Evolutionary conservation across 2,888 invertebrate species (phyloP).

Genomic region (Pristionchus japonicus): DNA sequence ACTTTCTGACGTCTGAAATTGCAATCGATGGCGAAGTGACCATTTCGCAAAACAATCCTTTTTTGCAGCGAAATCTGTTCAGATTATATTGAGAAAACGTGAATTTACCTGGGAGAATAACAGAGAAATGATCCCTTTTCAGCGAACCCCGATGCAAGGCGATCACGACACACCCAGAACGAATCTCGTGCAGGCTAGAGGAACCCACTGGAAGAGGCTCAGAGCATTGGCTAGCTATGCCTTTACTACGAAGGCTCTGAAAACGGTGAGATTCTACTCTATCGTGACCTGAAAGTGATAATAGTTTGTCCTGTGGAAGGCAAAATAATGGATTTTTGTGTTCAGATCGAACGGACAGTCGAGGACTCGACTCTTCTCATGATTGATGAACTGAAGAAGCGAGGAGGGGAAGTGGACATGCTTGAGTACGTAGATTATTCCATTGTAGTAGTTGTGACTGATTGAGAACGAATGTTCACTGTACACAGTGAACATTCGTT

Average conservation of each 20-base stretch:
- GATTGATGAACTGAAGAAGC: neutral
- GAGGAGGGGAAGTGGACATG: neutral
- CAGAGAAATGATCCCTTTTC: too few species aligned
- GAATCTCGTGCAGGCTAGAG: constrained; percentile 76
- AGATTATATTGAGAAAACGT: too few species aligned
- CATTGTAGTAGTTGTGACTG: too few species aligned
- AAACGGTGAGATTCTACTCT: constrained; percentile 45
- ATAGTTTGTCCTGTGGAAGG: neutral
- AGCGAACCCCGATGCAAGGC: constrained; percentile 54
- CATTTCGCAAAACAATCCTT: too few species aligned
- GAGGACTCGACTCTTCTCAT: neutral
- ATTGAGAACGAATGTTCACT: too few species aligned
- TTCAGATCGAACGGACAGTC: constrained; percentile 12
- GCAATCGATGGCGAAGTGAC: too few species aligned
- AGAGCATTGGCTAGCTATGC: constrained; percentile 77
- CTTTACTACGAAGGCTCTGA: constrained; percentile 76
- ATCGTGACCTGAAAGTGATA: neutral
- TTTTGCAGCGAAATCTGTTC: too few species aligned
- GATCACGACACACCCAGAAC: constrained; percentile 60
- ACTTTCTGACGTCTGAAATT: too few species aligned
- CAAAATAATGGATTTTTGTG: too few species aligned
- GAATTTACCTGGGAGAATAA: too few species aligned
- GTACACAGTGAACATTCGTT: too few species aligned
- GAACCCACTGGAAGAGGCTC: constrained; percentile 79
- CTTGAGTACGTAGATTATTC: neutral